phyloP scores from a whole-genome alignment of 1,140 invertebrate genomes.

The Lordiphosa collinella region DNA sequence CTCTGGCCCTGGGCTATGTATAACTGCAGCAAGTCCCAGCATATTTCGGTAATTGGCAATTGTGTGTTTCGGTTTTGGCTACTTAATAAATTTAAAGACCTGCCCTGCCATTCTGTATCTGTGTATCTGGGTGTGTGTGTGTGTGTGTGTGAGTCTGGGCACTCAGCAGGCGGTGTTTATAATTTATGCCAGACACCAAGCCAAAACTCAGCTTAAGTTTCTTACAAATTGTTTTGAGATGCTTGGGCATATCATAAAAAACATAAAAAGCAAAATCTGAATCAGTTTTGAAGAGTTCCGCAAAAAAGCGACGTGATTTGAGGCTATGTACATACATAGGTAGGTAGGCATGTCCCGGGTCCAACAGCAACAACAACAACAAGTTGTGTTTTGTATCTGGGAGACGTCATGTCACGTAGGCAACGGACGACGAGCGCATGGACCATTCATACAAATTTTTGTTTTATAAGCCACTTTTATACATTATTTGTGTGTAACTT shows the following conservation, averaged over 20 bases:
- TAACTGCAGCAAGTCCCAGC: neutral
- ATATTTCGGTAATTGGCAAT: conserved; percentile 35
- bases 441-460: conserved; percentile 76
- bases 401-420: conserved; percentile 73
- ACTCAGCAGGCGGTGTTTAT: conserved; percentile 32
- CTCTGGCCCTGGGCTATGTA: too few relatives aligned
- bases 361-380: conserved; percentile 60
- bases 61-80: conserved; percentile 35
- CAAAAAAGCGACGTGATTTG: conserved; percentile 65
- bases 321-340: conserved; percentile 50
- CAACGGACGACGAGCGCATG: conserved; percentile 49
- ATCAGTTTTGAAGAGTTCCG: conserved; percentile 73
- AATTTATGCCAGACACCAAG: conserved; percentile 72
- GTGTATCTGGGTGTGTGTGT: neutral
- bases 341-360: neutral
- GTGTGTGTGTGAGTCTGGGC: conserved; percentile 8
- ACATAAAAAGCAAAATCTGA: conserved; percentile 30
- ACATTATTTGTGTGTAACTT: conserved; percentile 76
- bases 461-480: conserved; percentile 76
- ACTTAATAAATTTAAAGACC: conserved; percentile 48
- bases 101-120: neutral
- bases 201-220: conserved; percentile 54
- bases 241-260: conserved; percentile 56
- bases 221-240: conserved; percentile 73
- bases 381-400: conserved; percentile 54